phyloP scores from a whole-genome alignment of 2,888 invertebrate species.

The Drosophila barbarae region DNA sequence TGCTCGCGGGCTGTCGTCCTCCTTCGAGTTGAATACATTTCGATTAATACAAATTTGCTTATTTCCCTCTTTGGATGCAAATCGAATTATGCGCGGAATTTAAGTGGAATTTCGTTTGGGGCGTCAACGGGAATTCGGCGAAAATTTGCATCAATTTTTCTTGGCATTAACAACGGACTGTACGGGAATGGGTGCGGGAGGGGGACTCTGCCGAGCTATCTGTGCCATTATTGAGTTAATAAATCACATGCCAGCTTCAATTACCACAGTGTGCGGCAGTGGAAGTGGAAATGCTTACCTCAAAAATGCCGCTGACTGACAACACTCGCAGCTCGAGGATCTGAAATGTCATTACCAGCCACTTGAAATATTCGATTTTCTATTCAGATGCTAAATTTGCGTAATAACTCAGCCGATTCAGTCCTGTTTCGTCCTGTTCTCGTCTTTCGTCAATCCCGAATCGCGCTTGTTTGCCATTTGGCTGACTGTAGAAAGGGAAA shows the following conservation, averaged over 20 bases:
- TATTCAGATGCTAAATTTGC: constrained; percentile 72
- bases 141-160: constrained; percentile 71
- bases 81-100: constrained; percentile 66
- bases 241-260: constrained; percentile 70
- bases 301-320: constrained; percentile 52
- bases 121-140: constrained; percentile 32
- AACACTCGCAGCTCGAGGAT: constrained; percentile 36
- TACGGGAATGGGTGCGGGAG: not conserved
- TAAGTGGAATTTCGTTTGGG: constrained; percentile 47
- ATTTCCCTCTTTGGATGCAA: constrained; percentile 45
- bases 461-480: constrained; percentile 46
- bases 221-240: constrained; percentile 70
- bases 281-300: constrained; percentile 51
- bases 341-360: constrained; percentile 72
- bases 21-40: constrained; percentile 51
- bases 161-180: constrained; percentile 49
- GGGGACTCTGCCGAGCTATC: constrained; percentile 26
- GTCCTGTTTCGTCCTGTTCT: constrained; percentile 3
- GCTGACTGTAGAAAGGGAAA: constrained; percentile 16
- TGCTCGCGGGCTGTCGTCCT: constrained; percentile 26
- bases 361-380: constrained; percentile 72
- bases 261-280: constrained; percentile 40
- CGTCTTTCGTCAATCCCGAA: constrained; percentile 25
- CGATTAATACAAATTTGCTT: constrained; percentile 51
- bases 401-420: constrained; percentile 61